A percentile compares a stretch with the other conserved stretches of the same genome.
Conservation (phyloP, 2,888 invertebrate species). For the Salpingus planirostris region DNA sequence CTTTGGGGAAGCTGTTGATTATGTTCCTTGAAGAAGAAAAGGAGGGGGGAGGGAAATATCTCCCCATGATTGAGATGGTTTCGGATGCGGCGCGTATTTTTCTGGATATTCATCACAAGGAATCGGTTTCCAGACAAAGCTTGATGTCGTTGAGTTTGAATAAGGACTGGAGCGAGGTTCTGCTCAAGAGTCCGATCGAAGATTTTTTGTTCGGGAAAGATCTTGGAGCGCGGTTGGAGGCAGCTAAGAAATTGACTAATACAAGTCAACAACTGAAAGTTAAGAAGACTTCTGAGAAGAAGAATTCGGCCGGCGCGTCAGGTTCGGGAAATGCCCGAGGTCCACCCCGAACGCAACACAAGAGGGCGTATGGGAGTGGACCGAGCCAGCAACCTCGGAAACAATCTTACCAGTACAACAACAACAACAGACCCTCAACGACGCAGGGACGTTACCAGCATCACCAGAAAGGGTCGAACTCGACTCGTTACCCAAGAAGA, state of each 20-base stretch:
- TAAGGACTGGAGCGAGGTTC: slow-evolving; percentile 3
- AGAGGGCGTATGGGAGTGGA: background rate
- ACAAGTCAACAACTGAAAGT: background rate
- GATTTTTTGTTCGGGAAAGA: slow-evolving; percentile 4
- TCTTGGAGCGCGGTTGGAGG: slow-evolving; percentile 2
- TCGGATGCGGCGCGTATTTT: background rate
- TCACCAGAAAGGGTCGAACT: background rate
- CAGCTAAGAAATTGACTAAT: slow-evolving; percentile 1
- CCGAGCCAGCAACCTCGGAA: background rate
- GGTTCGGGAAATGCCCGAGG: slow-evolving; percentile 2
- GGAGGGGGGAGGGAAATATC: background rate
- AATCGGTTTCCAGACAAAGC: slow-evolving; percentile 2
- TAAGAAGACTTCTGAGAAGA: slow-evolving; percentile 1
- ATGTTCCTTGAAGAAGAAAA: slow-evolving; percentile 4
- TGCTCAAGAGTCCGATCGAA: slow-evolving; percentile 3
- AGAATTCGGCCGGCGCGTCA: background rate
- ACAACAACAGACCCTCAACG: background rate
- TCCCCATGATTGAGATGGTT: background rate
- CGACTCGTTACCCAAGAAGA: no score
- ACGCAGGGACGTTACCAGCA: background rate
- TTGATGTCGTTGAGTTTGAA: slow-evolving; percentile 2
- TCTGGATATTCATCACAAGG: slow-evolving; percentile 1
- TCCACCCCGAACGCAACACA: slow-evolving; percentile 4
- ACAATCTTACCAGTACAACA: background rate
- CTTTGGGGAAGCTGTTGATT: slow-evolving; percentile 2